Conservation (phyloP, 2,113 vertebrate genomes). For the Sebastes schlegelii region DNA sequence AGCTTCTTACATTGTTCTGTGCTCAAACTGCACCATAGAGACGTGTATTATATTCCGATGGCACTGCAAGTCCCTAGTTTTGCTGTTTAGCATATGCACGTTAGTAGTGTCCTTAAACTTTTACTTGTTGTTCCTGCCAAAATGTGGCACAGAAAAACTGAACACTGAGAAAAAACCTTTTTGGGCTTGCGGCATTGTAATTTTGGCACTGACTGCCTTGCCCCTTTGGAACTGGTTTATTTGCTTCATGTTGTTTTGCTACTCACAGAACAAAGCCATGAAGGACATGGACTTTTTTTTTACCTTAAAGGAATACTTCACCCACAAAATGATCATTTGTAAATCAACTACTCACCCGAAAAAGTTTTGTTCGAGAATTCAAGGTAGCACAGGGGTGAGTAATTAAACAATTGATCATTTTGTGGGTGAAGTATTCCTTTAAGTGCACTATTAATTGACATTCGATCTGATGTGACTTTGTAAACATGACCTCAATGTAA, state of each 20-base stretch:
- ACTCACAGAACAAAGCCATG: not conserved
- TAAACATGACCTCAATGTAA: not conserved
- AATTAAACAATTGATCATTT: not conserved
- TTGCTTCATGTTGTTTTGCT: not conserved
- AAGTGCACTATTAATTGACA: not conserved
- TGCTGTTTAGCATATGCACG: conserved; percentile 1
- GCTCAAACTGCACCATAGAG: conserved; percentile 1
- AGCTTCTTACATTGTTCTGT: not conserved
- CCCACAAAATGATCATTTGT: too few relatives aligned
- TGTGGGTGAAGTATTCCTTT: not conserved
- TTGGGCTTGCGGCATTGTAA: not conserved
- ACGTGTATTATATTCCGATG: conserved; percentile 3
- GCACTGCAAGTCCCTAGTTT: not conserved
- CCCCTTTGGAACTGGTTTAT: not conserved
- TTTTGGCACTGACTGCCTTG: not conserved
- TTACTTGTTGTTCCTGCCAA: conserved; percentile 21
- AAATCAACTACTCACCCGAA: too few relatives aligned
- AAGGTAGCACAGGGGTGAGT: not conserved
- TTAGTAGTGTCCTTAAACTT: not conserved
- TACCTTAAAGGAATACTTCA: too few relatives aligned
- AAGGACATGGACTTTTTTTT: not conserved
- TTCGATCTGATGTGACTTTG: not conserved
- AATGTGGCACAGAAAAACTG: conserved; percentile 9
- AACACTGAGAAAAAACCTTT: not conserved
- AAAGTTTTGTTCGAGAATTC: not conserved